phyloP scores from a whole-genome alignment of 2,888 invertebrate species.

The Cataglyphis rosenhaueri region DNA sequence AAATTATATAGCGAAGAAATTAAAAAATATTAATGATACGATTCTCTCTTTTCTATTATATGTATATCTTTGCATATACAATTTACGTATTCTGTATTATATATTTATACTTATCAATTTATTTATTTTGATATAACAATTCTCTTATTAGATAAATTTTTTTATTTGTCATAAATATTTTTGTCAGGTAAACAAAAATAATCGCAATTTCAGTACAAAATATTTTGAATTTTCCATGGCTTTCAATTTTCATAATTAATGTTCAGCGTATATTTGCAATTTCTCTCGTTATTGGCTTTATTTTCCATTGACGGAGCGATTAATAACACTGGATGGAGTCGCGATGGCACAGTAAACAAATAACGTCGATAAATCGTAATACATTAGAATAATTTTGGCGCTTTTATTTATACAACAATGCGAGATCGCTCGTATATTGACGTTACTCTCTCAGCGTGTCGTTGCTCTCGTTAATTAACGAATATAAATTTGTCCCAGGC shows the following conservation, averaged over 20 bases:
- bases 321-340: slow-evolving; percentile 48
- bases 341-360: slow-evolving; percentile 45
- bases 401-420: slow-evolving; percentile 51
- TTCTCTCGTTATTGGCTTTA: slow-evolving; percentile 41
- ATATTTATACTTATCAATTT: not conserved
- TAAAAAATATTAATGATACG: not conserved
- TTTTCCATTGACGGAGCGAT: slow-evolving; percentile 49
- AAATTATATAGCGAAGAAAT: slow-evolving; percentile 2
- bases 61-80: not conserved
- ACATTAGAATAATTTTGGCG: slow-evolving; percentile 54
- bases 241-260: slow-evolving; percentile 53
- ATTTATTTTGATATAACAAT: not conserved
- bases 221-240: slow-evolving; percentile 25
- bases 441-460: slow-evolving; percentile 32
- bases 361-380: slow-evolving; percentile 51
- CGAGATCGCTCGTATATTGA: slow-evolving; percentile 43
- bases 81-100: not conserved
- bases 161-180: not conserved
- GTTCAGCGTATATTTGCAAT: slow-evolving; percentile 41
- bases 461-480: slow-evolving; percentile 49
- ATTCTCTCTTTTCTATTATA: not conserved
- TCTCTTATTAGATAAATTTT: not conserved
- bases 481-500: slow-evolving; percentile 41
- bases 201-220: not conserved
- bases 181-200: not conserved